Conservation (phyloP, 2,113 vertebrate species). For the Myotis lucifugus region DNA sequence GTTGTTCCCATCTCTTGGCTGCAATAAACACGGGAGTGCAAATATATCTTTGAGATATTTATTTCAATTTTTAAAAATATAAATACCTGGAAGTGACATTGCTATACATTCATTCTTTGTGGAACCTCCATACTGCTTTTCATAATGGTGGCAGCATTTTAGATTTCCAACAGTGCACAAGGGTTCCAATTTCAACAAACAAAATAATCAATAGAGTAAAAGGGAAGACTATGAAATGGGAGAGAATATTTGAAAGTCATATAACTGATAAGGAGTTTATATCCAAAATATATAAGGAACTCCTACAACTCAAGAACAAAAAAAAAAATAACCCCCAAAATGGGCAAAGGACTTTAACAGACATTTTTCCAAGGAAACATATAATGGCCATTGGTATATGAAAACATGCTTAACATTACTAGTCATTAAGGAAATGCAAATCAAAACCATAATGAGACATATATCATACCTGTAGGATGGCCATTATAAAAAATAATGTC, state of each 20-base stretch:
- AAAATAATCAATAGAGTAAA: neutral
- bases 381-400: neutral
- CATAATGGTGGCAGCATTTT: neutral
- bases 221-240: neutral
- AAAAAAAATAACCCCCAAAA: neutral
- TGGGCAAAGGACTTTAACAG: neutral
- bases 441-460: neutral
- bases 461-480: neutral
- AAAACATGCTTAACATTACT: neutral
- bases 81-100: neutral
- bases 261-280: neutral
- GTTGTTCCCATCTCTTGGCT: neutral
- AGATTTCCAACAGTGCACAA: neutral
- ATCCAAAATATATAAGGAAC: neutral
- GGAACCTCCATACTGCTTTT: neutral
- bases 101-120: neutral
- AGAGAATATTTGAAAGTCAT: neutral
- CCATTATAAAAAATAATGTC: neutral
- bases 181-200: neutral
- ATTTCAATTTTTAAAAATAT: neutral
- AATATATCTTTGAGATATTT: neutral
- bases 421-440: neutral
- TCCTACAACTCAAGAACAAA: neutral
- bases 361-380: neutral
- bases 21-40: neutral